Evolutionary conservation across 2,888 invertebrate genomes (phyloP).

Genomic region (Hemistola chrysoprasaria): DNA sequence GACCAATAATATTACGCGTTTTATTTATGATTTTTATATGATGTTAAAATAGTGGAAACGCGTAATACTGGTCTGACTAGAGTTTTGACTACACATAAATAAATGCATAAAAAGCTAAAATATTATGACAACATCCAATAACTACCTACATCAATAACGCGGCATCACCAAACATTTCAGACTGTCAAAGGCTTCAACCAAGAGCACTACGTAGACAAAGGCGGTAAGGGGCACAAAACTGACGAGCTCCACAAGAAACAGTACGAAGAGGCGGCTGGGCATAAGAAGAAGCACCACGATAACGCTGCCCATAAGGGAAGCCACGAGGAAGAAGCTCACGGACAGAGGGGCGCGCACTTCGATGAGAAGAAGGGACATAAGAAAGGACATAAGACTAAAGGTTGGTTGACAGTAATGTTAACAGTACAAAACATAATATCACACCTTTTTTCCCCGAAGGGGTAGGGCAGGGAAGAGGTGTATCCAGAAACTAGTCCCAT

Average conservation of each 20-base stretch:
- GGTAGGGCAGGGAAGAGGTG: no score
- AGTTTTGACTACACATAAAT: no score
- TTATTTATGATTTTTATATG: no score
- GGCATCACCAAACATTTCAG: conserved; percentile 48
- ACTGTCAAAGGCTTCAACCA: conserved; percentile 81
- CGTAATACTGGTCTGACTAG: no score
- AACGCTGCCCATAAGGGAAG: conserved; percentile 84
- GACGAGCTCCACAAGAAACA: conserved; percentile 83
- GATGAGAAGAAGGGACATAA: conserved; percentile 90
- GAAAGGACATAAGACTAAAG: conserved; percentile 89
- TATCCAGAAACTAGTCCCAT: no score
- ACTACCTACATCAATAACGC: no score
- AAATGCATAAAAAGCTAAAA: neutral
- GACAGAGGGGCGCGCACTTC: conserved; percentile 86
- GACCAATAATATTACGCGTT: no score
- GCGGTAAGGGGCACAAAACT: conserved; percentile 81
- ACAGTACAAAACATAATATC: no score
- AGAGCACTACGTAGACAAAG: conserved; percentile 82
- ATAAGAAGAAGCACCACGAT: conserved; percentile 85
- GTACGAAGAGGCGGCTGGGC: conserved; percentile 84
- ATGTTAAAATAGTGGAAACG: no score
- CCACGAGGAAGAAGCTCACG: conserved; percentile 86
- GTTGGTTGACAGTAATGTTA: no score
- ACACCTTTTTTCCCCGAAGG: no score
- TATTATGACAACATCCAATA: no score